Conservation (phyloP, 1,140 invertebrate genomes). For the Proales similis region DNA sequence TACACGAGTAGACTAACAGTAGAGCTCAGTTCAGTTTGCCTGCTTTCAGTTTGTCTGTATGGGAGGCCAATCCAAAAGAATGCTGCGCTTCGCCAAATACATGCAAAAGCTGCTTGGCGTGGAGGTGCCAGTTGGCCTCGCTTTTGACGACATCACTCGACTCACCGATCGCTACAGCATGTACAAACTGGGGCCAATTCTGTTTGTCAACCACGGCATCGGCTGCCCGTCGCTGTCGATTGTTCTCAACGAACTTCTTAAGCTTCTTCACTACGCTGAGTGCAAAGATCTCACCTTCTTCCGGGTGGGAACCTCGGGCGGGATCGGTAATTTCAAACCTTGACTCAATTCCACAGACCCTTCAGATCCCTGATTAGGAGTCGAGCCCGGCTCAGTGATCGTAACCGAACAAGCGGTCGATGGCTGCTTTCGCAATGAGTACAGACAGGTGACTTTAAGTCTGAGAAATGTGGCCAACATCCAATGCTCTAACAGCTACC, state of each 20-base stretch:
- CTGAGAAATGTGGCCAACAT: neutral
- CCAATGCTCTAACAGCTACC: neutral
- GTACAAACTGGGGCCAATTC: conserved; percentile 91
- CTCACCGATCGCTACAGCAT: conserved; percentile 85
- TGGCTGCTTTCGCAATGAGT: conserved; percentile 37
- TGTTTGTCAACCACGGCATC: conserved; percentile 88
- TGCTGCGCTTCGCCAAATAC: conserved; percentile 82
- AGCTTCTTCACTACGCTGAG: conserved; percentile 78
- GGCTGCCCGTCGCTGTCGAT: conserved; percentile 84
- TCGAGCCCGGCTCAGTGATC: conserved; percentile 77
- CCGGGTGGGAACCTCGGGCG: conserved; percentile 84
- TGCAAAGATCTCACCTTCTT: conserved; percentile 77
- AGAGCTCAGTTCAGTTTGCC: neutral
- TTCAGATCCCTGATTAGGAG: neutral
- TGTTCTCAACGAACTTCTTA: conserved; percentile 82
- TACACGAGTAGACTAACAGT: neutral
- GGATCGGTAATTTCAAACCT: conserved; percentile 60
- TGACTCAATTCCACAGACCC: neutral
- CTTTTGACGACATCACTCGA: conserved; percentile 76
- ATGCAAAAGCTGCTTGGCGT: conserved; percentile 81
- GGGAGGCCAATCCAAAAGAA: conserved; percentile 87
- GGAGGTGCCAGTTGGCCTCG: conserved; percentile 76
- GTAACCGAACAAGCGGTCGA: conserved; percentile 79
- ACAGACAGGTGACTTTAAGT: conserved; percentile 19
- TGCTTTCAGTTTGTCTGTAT: conserved; percentile 79